Evolutionary conservation across 2,113 vertebrate genomes (phyloP), one percentile per base, ranked within the genome.

Genomic region (Clarias magur): DNA sequence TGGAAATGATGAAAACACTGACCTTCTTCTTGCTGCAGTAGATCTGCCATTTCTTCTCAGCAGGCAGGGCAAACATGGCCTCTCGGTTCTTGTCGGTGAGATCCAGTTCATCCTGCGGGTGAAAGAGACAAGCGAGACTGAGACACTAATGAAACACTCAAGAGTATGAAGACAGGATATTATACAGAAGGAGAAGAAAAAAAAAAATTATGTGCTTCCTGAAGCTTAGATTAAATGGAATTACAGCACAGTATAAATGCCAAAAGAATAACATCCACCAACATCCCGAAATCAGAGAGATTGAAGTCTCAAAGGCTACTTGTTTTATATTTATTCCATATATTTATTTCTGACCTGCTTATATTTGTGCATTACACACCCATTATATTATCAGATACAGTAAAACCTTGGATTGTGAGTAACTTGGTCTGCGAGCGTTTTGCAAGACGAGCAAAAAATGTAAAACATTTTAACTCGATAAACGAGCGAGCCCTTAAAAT

Each of bases 1-100:
- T 56, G n/a, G 16, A 56, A 83, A 17, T 1, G 48, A 17, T 78
- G 54, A 42, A 42, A 63, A 10, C 19, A 90, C 93, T 79, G 90
- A 99, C 98, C 97, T 99, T 99, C 91, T 98, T 99, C 93, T 99
- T 99, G 95, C 97, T 99, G 96, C 98, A 99, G 92, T 99, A 99
- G 91, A 99, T 99, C 93, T 99, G 98, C 98, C 98, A 99, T 95
- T 99, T 99, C 95, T 99, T 99, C 95, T 99, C 98, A 2, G 96
- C 96, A 0, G 98, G 97, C 90, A 99, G 95, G 38, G 98, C 97
- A 87, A 99, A 99, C 96, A 99, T 97, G 82, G 97, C 98, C 93
- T 98, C 98, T 89, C 98, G 94, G 95, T 99, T 99, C 93, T 98
- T 98, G 91, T 99, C 98, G 0, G 97, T 98, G 92, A 99, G 96